Base-by-base conservation (phyloP, 2,888 invertebrate species). In the Plutella xylostella region DNA sequence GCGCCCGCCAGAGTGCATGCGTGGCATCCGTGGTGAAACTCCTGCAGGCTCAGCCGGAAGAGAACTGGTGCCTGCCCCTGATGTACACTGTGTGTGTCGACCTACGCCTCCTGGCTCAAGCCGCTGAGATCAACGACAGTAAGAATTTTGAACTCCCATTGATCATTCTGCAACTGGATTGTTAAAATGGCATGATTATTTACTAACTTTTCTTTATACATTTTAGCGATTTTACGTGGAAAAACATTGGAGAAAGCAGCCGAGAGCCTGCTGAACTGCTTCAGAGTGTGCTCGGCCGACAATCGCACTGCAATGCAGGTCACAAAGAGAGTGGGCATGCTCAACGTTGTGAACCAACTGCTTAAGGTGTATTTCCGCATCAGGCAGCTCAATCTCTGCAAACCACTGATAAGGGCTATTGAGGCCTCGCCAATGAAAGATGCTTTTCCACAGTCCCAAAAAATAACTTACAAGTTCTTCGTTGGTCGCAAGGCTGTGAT, bases 401-500 rank as follows among this genome's bases (percentile, higher is more conserved):
- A 95, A 73, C 98, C 99, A 0, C 83, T 99, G 31, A 97, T 98
- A 55, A 87, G 98, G 54, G 98, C 98, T 0, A 97, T 99, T 51
- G 98, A 98, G 60, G 94, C 96, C 14, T 92, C 94, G 14, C 90
- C 92, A 0, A 91, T 94, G 51, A 96, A 95, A 71, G 94, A 97
- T 45, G 89, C 89, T 48, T 98, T 97, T 71, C 91, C 94, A 1
- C 74, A 97, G 48, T 92, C 96, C 9, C 98, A 99, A 66, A 92
- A 94, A 65, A 94, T 99, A 45, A 98, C 98, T 0, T 99, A 97
- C 74, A 93, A 93, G 64, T 98, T 98, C 73, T 98, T 96, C 77
- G 95, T 97, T 15, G 98, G 98, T 0, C 87, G 98, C 22, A 98
- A 98, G 70, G 95, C 97, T 2, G 97, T 99, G 96, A 99, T 98